Percentiles rank a stretch among this genome's conserved stretches.
phyloP scores from a whole-genome alignment of 2,888 invertebrate genomes.

The Acanthoscelides obtectus region DNA sequence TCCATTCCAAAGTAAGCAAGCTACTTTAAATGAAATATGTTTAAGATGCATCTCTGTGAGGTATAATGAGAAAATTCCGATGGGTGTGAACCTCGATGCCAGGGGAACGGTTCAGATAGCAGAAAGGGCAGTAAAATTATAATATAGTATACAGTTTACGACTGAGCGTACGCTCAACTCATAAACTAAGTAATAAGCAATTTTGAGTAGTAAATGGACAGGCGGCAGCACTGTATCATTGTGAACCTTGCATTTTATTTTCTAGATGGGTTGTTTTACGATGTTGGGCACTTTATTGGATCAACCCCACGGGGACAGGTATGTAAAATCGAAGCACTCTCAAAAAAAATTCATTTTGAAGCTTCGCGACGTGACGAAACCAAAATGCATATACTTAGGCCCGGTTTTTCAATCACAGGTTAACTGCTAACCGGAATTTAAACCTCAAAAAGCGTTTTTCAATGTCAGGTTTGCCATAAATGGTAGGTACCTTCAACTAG shows the following conservation, averaged over 20 bases:
- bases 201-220: background rate
- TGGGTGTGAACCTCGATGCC: background rate
- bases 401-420: too few species aligned
- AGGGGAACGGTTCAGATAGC: background rate
- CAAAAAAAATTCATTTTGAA: too few species aligned
- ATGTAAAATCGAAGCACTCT: too few species aligned
- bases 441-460: too few species aligned
- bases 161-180: background rate
- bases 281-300: background rate
- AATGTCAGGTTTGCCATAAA: too few species aligned
- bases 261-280: background rate
- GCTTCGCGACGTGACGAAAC: too few species aligned
- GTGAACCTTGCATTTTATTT: background rate
- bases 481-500: too few species aligned
- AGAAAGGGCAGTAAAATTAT: background rate
- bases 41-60: too few species aligned
- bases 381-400: too few species aligned
- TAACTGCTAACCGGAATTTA: too few species aligned
- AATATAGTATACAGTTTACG: background rate
- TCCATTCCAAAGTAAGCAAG: too few species aligned
- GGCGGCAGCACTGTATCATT: background rate
- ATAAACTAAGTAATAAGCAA: background rate
- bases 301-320: background rate
- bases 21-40: too few species aligned
- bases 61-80: background rate